phyloP scores from a whole-genome alignment of 2,113 vertebrate genomes.

The Microcebus murinus region DNA sequence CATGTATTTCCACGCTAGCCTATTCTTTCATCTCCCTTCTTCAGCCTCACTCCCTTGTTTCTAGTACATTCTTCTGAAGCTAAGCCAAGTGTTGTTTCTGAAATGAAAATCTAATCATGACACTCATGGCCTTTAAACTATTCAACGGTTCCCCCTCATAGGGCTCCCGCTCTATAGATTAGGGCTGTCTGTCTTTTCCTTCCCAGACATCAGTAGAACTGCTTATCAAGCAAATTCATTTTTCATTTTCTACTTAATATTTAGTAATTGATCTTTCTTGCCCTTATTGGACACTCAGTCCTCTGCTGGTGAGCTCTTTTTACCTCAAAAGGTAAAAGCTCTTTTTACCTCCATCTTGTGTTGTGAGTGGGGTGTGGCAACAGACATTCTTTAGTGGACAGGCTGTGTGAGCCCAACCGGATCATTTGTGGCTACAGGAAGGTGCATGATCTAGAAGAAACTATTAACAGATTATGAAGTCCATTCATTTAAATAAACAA shows the following conservation, averaged over 20 bases:
- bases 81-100: not conserved
- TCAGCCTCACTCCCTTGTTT: not conserved
- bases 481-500: not conserved
- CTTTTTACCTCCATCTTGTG: not conserved
- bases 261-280: not conserved
- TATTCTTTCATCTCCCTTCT: not conserved
- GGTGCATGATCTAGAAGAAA: not conserved
- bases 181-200: not conserved
- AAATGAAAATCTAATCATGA: not conserved
- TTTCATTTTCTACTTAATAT: not conserved
- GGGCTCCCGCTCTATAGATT: not conserved
- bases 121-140: not conserved
- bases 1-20: not conserved
- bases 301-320: not conserved
- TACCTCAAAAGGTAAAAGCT: not conserved
- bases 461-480: not conserved
- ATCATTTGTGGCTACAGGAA: not conserved
- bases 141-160: not conserved
- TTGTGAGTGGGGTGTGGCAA: fast-evolving
- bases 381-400: not conserved
- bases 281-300: not conserved
- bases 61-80: not conserved
- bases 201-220: not conserved
- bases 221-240: not conserved
- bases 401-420: not conserved